Evolutionary conservation across 2,888 invertebrate species (phyloP), one percentile per base, ranked within the genome.

Genomic region (Kryphioiulus occultus): DNA sequence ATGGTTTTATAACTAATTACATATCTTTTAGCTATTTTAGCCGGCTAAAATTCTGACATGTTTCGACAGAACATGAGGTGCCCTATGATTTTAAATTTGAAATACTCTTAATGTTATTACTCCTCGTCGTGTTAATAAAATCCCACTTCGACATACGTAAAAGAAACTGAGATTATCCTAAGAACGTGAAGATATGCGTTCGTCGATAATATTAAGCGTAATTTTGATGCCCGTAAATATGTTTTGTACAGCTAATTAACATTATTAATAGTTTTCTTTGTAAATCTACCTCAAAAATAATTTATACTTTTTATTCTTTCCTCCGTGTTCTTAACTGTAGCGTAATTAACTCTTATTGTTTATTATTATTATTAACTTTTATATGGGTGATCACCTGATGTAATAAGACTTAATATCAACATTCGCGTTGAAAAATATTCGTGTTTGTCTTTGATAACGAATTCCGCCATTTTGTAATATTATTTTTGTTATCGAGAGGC

Each of bases 261-360:
- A 19, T 53, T 53, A 53, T 53, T 53, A 53, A 53, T 53, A 53
- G 19, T 53, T 53, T 53, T 42, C 15, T 53, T 53, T 53, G 53
- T 53, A 53, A 53, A 53, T 53, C 53, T 53, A 53, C 53, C 53
- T 53, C 53, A 53, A 53, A 42, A 53, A 53, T 53, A 53, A 53
- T 53, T 53, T 53, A 53, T 53, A 53, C 53, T 53, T 53, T 53
- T 53, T 53, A 53, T 53, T 19, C 15, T 53, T 19, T 42, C 15
- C 42, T 42, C 42, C 10, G 42, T 15, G 42, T 42, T 42, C 9
- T 42, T 42, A 12, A n/a, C 15, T 12, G 15, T 42, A 15, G 15
- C 42, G 42, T 42, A 9, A 15, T 42, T 15, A 15, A 42, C 42
- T 42, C 42, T 9, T 42, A 42, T 42, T 42, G 15, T 12, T 42